These are phyloP conservation scores for Corythoichthys haematopterus DNA, from an alignment of 2,113 vertebrate genomes.

Conservation along the genomic window DNA sequence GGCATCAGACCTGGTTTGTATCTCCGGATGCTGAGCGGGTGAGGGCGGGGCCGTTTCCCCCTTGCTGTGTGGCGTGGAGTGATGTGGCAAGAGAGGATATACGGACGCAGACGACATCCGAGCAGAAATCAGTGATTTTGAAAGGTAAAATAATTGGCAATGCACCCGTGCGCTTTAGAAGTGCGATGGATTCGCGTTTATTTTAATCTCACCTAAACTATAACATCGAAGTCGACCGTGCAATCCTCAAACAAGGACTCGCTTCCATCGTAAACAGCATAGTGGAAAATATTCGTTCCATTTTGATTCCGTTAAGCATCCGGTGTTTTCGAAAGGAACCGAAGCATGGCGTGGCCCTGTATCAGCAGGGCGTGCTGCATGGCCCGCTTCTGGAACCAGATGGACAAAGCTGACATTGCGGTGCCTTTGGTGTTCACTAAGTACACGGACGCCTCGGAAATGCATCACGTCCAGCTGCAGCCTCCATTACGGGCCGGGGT, in stretches of 20 bases:
- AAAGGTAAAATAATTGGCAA: not conserved
- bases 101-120: slow-evolving; percentile 10
- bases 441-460: slow-evolving; percentile 88
- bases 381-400: slow-evolving; percentile 95
- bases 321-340: not conserved
- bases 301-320: not conserved
- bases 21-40: slow-evolving; percentile 64
- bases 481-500: slow-evolving; percentile 68
- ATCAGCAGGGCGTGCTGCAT: slow-evolving; percentile 97
- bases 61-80: slow-evolving; percentile 33
- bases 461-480: slow-evolving; percentile 72
- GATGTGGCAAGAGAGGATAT: slow-evolving; percentile 44
- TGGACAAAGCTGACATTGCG: slow-evolving; percentile 94
- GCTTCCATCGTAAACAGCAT: not conserved
- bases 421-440: slow-evolving; percentile 93
- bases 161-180: not conserved
- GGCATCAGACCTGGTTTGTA: slow-evolving; percentile 18
- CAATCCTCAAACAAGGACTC: slow-evolving; percentile 16
- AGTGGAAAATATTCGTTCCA: not conserved
- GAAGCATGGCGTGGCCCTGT: slow-evolving; percentile 92
- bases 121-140: not conserved
- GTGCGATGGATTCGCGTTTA: slow-evolving; percentile 34
- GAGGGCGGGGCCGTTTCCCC: slow-evolving; percentile 65
- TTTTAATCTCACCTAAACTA: slow-evolving; percentile 9
- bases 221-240: slow-evolving; percentile 5